phyloP scores from a whole-genome alignment of 1,140 invertebrate species.

The Liolophura sinensis region DNA sequence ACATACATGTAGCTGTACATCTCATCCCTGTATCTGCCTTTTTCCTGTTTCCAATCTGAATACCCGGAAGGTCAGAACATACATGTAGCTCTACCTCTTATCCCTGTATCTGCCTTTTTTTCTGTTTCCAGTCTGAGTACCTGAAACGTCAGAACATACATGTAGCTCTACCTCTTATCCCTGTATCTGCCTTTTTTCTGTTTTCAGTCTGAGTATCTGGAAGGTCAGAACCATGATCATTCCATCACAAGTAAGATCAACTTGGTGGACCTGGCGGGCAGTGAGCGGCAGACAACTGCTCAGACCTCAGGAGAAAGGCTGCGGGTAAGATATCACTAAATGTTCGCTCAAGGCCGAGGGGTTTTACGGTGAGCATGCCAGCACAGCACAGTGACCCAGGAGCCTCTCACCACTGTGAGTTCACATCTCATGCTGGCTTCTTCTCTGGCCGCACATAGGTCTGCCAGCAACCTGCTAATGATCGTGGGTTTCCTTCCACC shows the following conservation, averaged over 20 bases:
- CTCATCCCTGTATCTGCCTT: not conserved
- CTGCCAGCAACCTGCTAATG: no score
- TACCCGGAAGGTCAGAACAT: no score
- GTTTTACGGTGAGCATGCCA: no score
- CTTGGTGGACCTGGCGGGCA: conserved; percentile 84
- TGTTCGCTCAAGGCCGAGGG: no score
- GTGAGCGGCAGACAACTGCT: conserved; percentile 75
- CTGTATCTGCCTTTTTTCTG: not conserved
- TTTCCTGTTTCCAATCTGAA: not conserved
- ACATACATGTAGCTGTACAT: no score
- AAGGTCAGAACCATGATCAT: conserved; percentile 55
- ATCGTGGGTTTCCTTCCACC: no score
- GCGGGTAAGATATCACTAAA: conserved; percentile 61
- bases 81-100: no score
- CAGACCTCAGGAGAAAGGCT: conserved; percentile 78
- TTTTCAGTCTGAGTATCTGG: conserved; percentile 49
- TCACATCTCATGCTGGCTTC: no score
- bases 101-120: not conserved
- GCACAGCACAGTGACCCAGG: no score
- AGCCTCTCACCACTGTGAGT: no score
- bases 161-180: not conserved
- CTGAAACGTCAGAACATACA: not conserved
- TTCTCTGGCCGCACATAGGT: no score
- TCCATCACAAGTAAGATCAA: conserved; percentile 74
- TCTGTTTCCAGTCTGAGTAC: not conserved